Percentiles rank a stretch among this genome's conserved stretches.
Conservation (phyloP, 1,140 invertebrate species). For the Galleria mellonella region DNA sequence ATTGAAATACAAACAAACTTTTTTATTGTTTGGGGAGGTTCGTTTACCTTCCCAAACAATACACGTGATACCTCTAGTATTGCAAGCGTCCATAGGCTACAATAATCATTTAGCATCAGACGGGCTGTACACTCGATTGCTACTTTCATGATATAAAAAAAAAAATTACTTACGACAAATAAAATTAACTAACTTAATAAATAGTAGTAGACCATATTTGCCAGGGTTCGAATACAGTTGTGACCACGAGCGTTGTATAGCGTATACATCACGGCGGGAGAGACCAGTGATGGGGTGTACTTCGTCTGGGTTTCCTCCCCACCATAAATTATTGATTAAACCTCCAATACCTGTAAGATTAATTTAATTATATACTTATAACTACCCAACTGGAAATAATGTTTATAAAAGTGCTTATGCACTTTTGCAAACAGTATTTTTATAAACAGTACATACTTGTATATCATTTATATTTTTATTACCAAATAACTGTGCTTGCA, state of each 20-base stretch:
- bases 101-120: no score
- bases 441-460: not conserved
- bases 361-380: not conserved
- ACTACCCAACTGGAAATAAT: not conserved
- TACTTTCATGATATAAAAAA: no score
- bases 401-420: not conserved
- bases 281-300: conserved; percentile 43
- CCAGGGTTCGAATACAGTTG: conserved; percentile 33
- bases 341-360: conserved; percentile 18
- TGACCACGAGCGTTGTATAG: conserved; percentile 45
- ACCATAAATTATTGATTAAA: conserved; percentile 40
- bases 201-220: conserved; percentile 45
- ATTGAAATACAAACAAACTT: no score
- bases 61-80: no score
- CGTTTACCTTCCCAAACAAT: no score
- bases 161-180: no score
- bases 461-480: no score
- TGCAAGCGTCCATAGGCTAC: no score
- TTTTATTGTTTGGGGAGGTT: no score
- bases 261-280: conserved; percentile 42
- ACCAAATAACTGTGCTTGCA: no score
- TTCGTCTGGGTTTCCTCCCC: conserved; percentile 52
- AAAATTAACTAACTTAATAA: conserved; percentile 34
- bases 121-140: no score
- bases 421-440: not conserved